phyloP scores from a whole-genome alignment of 2,888 invertebrate genomes.

The Drepanosiphum platanoidis region DNA sequence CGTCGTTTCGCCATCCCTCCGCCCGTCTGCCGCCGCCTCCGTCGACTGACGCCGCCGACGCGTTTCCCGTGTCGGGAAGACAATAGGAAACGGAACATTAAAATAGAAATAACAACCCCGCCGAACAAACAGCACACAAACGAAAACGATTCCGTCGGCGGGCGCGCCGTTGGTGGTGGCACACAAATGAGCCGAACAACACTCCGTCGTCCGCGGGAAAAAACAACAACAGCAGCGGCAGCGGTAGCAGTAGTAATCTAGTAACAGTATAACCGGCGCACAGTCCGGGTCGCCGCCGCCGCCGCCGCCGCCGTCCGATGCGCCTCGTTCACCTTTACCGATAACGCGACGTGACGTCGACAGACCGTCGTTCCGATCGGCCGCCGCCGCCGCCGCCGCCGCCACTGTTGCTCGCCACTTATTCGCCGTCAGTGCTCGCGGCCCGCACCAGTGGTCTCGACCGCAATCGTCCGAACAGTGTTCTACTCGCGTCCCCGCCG shows the following conservation, averaged over 20 bases:
- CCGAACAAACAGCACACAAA: neutral
- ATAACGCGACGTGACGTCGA: neutral
- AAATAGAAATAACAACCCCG: neutral
- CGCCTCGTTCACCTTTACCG: neutral
- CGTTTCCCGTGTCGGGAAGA: slow-evolving; percentile 8
- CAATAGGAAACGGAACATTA: neutral
- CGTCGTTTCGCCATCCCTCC: too few species aligned
- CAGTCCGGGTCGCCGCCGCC: neutral
- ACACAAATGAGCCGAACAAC: slow-evolving; percentile 15
- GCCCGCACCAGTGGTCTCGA: too few species aligned
- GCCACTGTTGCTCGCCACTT: neutral
- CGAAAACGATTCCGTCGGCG: neutral
- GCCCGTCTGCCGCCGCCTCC: too few species aligned
- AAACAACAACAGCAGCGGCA: neutral
- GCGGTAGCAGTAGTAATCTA: neutral
- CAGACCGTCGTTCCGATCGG: neutral
- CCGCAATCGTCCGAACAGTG: neutral
- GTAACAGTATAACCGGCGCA: neutral
- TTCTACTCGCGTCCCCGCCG: neutral
- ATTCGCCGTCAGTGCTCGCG: neutral
- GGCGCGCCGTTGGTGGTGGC: slow-evolving; percentile 3
- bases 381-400: neutral
- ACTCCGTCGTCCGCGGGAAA: neutral
- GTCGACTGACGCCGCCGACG: neutral
- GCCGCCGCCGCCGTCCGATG: too few species aligned